Evolutionary conservation across 2,113 vertebrate species (phyloP).

Genomic region (Dipodomys stephensi): DNA sequence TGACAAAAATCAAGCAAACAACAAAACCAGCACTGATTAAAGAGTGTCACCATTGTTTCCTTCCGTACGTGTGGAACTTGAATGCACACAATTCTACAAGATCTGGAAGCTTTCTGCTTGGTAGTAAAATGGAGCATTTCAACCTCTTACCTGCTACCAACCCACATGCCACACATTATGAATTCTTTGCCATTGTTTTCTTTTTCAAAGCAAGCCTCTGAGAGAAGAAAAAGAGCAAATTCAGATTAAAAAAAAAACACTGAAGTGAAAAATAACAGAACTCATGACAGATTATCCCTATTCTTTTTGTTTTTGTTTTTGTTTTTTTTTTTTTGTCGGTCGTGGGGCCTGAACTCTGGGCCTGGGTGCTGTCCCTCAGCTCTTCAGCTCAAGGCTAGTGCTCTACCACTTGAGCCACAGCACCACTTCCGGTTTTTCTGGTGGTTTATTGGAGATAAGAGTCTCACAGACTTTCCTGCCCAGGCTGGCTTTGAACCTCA

Average conservation of each 20-base stretch:
- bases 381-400: too few relatives aligned
- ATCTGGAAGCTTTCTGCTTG: too few relatives aligned
- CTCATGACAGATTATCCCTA: too few relatives aligned
- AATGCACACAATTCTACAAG: background rate
- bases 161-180: slow-evolving; percentile 53
- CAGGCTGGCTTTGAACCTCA: too few relatives aligned
- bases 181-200: background rate
- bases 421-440: too few relatives aligned
- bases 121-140: background rate
- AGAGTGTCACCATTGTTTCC: background rate
- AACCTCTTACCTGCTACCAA: slow-evolving; percentile 50
- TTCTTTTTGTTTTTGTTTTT: too few relatives aligned
- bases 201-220: slow-evolving; percentile 70
- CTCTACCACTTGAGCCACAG: too few relatives aligned
- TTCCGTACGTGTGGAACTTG: background rate
- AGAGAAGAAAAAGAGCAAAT: slow-evolving; percentile 32
- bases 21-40: background rate
- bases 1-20: background rate
- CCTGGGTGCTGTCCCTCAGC: too few relatives aligned
- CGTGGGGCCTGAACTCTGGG: too few relatives aligned
- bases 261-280: background rate
- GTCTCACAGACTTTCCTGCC: too few relatives aligned
- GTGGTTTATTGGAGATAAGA: too few relatives aligned
- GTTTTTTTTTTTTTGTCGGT: too few relatives aligned
- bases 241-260: background rate